Base-by-base conservation (phyloP, 92 coral and sea anemone genomes). In the Blastomussa wellsi region DNA sequence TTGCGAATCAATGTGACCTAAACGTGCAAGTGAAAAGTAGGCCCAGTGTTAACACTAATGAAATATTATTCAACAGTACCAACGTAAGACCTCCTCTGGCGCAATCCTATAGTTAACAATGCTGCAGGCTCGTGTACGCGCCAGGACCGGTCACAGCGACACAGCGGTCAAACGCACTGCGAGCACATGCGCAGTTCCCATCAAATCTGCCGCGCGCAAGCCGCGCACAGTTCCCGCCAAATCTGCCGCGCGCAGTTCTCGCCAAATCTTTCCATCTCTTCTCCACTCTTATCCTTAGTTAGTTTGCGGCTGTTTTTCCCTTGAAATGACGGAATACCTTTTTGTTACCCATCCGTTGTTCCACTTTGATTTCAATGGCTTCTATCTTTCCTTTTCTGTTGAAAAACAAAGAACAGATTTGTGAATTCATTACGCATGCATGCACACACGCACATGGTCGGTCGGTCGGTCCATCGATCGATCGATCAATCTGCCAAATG, bases 261-360 rank as follows among this genome's bases (percentile, higher is more conserved):
- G 66, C 0, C 66, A 17, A 59, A 19, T 59, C n/a, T n/a, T n/a
- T n/a, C n/a, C n/a, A n/a, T n/a, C n/a, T n/a, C n/a, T n/a, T n/a
- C n/a, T n/a, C n/a, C n/a, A n/a, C n/a, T n/a, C n/a, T n/a, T n/a
- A n/a, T n/a, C n/a, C n/a, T n/a, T n/a, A n/a, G n/a, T n/a, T n/a
- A n/a, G n/a, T n/a, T n/a, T n/a, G n/a, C n/a, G n/a, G n/a, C n/a
- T n/a, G n/a, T n/a, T n/a, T n/a, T n/a, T n/a, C n/a, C n/a, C 12
- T 31, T 36, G 51, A 5, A 44, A 20, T 74, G 15, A 84, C 17
- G 10, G 13, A 26, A 17, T 81, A 97, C 99, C 98, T 97, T 97
- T 87, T 97, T 97, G 92, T 97, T 97, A 29, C 99, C 99, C 97
- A 93, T 97, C 44, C 99, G 91, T 84, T 97, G 98, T 74, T 92